Evolutionary conservation across 1,140 invertebrate genomes (phyloP).

Genomic region (Cardiocondyla obscurior): DNA sequence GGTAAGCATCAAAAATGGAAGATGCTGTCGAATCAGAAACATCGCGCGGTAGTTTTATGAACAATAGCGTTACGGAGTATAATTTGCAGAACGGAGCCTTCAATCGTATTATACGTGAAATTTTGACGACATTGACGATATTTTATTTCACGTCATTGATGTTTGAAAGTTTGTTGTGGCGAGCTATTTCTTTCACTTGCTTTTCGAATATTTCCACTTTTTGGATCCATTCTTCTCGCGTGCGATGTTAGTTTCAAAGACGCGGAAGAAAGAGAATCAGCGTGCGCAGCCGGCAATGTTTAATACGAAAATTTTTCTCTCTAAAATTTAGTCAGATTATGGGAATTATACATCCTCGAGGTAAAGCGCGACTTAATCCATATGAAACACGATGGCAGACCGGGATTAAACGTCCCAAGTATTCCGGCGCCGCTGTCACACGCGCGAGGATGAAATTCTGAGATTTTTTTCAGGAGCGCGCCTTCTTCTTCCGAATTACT

Average conservation of each 20-base stretch:
- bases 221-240: neutral
- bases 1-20: constrained; percentile 14
- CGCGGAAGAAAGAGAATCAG: neutral
- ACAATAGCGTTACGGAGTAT: neutral
- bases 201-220: neutral
- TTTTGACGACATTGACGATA: neutral
- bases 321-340: constrained; percentile 70
- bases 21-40: neutral
- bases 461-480: constrained; percentile 42
- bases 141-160: neutral
- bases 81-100: neutral
- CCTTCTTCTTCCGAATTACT: constrained; percentile 23
- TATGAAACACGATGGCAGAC: constrained; percentile 73
- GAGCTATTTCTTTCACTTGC: neutral
- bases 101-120: neutral
- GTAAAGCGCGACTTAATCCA: constrained; percentile 71
- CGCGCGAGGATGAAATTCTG: constrained; percentile 33
- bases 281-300: constrained; percentile 45
- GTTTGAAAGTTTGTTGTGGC: neutral
- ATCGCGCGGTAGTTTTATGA: neutral
- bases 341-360: constrained; percentile 71
- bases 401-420: constrained; percentile 71
- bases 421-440: constrained; percentile 49
- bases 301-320: constrained; percentile 75
- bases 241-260: neutral